phyloP scores from a whole-genome alignment of 2,888 invertebrate species.

The Alloplasta piceator region DNA sequence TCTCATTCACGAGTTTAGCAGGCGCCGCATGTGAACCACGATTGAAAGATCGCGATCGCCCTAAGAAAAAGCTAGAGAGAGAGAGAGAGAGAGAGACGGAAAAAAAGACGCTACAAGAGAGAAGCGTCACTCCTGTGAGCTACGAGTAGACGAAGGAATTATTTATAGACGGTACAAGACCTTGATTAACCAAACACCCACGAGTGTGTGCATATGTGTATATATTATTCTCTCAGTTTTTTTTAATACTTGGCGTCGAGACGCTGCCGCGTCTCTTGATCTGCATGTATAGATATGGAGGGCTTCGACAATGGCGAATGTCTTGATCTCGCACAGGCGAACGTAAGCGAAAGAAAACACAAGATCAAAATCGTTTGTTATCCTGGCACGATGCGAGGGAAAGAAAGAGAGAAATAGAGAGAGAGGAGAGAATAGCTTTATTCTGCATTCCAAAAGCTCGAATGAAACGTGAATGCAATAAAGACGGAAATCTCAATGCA shows the following conservation, averaged over 20 bases:
- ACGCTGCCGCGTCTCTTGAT: too few relatives aligned
- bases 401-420: background rate
- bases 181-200: constrained; percentile 74
- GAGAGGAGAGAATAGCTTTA: background rate
- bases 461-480: constrained; percentile 17
- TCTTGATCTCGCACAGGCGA: constrained; percentile 46
- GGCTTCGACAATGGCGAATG: constrained; percentile 44
- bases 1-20: constrained; percentile 15
- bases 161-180: constrained; percentile 76
- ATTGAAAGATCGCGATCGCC: constrained; percentile 60
- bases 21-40: constrained; percentile 31
- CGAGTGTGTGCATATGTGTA: constrained; percentile 16
- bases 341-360: constrained; percentile 34
- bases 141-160: constrained; percentile 70
- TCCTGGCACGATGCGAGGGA: constrained; percentile 11
- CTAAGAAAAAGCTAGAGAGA: background rate
- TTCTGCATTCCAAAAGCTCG: constrained; percentile 36
- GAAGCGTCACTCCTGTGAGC: constrained; percentile 60
- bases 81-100: too few relatives aligned
- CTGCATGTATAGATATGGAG: background rate
- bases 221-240: too few relatives aligned
- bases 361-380: constrained; percentile 50
- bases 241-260: too few relatives aligned
- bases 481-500: background rate
- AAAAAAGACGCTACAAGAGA: constrained; percentile 46